Evolutionary conservation across 1,140 invertebrate genomes (phyloP), one percentile per base, ranked within the genome.

Genomic region (Apis mellifera): DNA sequence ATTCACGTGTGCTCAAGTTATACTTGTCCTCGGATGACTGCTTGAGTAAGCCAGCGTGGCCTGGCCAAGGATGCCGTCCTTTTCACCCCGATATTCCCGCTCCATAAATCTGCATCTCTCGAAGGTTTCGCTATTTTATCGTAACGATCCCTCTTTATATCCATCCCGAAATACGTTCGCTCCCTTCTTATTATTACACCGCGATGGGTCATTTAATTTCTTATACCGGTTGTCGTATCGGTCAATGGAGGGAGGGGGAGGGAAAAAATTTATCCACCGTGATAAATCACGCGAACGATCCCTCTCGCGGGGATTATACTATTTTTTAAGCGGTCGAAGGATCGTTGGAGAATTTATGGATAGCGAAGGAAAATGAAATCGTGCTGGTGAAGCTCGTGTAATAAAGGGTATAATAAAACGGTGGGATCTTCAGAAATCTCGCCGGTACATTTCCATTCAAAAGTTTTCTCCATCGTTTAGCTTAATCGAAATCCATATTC

Each of bases 381-480:
- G 76, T 52, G 66, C 42, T 9, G 52, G 2, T 17, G 65, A 54
- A n/a, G 62, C 59, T 62, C 59, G 78, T 55, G 42, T 60, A 78
- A 78, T 78, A 78, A 78, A 78, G 66, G 15, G 75, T 55, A 78
- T 59, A 59, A 60, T 78, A 78, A 78, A 78, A 78, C 52, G 21
- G 32, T 1, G 42, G 17, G 65, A 70, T 78, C 76, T 60, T 70
- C 19, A 32, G 76, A 65, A 54, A 70, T 78, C 65, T 69, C 65
- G 17, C 12, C 4, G 21, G 32, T 59, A n/a, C 21, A n/a, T 19
- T 21, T 59, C n/a, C 21, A 12, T 59, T 4, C 57, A 59, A 59
- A 59, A n/a, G 57, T n/a, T 42, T 42, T 7, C 4, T 5, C 32
- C n/a, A n/a, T 42, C 32, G 4, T 42, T 42, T 42, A 2, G 3